Evolutionary conservation across 2,113 vertebrate species (phyloP).

Genomic region (Brachyhypopomus occidentalis): DNA sequence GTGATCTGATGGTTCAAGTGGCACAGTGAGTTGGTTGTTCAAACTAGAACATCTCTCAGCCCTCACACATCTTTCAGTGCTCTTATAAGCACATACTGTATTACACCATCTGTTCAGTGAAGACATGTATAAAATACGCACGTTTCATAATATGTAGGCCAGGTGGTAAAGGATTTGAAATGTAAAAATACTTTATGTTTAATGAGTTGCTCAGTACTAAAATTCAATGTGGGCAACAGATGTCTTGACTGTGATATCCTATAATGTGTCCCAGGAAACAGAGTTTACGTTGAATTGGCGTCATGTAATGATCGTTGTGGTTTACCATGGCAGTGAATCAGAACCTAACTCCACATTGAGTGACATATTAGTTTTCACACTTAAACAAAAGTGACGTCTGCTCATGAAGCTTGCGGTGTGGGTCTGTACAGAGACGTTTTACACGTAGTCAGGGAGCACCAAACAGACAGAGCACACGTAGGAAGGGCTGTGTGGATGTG

Average conservation of each 20-base stretch:
- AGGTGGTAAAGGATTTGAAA: no score
- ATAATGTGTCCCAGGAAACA: background rate
- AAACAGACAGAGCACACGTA: background rate
- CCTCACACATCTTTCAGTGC: background rate
- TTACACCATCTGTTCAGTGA: background rate
- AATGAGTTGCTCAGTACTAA: no score
- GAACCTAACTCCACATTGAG: constrained; percentile 26
- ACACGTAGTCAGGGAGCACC: background rate
- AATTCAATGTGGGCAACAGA: no score
- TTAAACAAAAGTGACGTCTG: constrained; percentile 14
- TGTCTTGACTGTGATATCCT: background rate
- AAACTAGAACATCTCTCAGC: background rate
- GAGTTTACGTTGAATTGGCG: background rate
- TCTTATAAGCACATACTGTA: background rate
- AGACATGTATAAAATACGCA: no score
- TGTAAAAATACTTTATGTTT: no score
- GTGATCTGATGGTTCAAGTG: background rate
- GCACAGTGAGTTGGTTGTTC: background rate
- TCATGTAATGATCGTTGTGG: constrained; percentile 6
- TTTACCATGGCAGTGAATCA: background rate
- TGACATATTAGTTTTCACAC: background rate
- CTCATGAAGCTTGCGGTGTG: background rate
- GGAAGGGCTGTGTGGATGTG: background rate
- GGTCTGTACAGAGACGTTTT: no score
- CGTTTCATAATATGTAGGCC: no score